These are phyloP conservation scores for Tetramorium parvispinum DNA, from an alignment of 1,140 invertebrate genomes.

Conservation along the genomic window DNA sequence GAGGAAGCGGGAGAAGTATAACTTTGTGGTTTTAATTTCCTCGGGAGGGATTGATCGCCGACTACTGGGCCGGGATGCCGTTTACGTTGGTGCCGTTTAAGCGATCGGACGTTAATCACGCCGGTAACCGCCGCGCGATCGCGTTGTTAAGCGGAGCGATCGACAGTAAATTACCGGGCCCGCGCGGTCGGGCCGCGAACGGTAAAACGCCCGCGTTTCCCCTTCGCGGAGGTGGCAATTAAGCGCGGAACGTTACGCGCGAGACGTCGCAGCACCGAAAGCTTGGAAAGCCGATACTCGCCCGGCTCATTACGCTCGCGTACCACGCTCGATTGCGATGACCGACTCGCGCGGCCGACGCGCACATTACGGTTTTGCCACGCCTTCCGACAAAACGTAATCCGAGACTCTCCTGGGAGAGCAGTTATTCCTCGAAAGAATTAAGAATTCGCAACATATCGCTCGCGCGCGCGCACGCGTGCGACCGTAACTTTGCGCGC, in stretches of 20 bases:
- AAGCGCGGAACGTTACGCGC: constrained; percentile 30
- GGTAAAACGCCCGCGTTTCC: constrained; percentile 64
- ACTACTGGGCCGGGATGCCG: constrained; percentile 46
- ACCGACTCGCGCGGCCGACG: constrained; percentile 24
- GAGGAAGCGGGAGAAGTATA: not conserved
- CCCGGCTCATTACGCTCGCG: constrained; percentile 28
- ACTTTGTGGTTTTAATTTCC: constrained; percentile 56
- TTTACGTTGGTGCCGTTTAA: constrained; percentile 26
- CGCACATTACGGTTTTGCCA: not conserved
- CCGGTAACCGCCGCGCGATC: constrained; percentile 49
- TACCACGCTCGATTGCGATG: constrained; percentile 34
- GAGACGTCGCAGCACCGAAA: constrained; percentile 54
- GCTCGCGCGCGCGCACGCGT: not conserved
- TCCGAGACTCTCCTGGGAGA: constrained; percentile 55
- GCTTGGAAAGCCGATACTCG: constrained; percentile 48
- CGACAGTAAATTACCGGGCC: constrained; percentile 59
- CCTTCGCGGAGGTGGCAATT: constrained; percentile 27
- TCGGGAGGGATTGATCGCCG: constrained; percentile 52
- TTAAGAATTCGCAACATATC: constrained; percentile 38
- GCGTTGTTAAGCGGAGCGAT: constrained; percentile 48
- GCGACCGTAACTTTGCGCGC: no score
- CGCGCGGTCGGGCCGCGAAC: not conserved
- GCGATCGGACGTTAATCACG: constrained; percentile 66
- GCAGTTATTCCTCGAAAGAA: not conserved
- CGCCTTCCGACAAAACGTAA: constrained; percentile 31